Percentiles rank a stretch among this genome's conserved stretches.
phyloP scores from a whole-genome alignment of 2,113 vertebrate species.

The Corydoras sp. region DNA sequence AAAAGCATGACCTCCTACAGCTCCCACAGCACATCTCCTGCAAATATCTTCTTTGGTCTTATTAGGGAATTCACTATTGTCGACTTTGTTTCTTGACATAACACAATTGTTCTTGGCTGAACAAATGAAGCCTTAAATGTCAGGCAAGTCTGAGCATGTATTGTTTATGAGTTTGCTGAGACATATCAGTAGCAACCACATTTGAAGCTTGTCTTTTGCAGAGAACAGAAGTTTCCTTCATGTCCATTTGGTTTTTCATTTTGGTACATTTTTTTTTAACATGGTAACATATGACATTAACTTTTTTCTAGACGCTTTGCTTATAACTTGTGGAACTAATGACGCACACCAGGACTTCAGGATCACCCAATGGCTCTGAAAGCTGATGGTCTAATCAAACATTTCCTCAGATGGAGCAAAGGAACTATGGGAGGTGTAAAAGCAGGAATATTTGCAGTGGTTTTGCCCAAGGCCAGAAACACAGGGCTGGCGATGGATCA shows the following conservation, averaged over 20 bases:
- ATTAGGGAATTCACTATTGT: no score
- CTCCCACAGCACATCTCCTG: no score
- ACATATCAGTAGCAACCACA: constrained; percentile 30
- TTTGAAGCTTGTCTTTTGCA: constrained; percentile 29
- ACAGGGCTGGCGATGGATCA: background rate
- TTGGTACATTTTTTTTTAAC: background rate
- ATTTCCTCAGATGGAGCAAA: constrained; percentile 38
- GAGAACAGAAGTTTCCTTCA: background rate
- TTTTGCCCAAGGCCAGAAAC: background rate
- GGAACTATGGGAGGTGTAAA: constrained; percentile 38
- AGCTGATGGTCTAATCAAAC: constrained; percentile 48
- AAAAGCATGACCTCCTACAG: no score
- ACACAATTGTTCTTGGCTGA: no score
- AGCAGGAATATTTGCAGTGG: constrained; percentile 7
- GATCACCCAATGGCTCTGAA: constrained; percentile 53
- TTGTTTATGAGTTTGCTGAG: constrained; percentile 49
- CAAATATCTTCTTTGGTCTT: no score
- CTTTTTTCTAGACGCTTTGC: constrained; percentile 24
- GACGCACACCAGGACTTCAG: constrained; percentile 15
- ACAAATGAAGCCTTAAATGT: constrained; percentile 14
- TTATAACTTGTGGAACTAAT: constrained; percentile 21
- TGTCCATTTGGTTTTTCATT: background rate
- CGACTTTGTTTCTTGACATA: no score
- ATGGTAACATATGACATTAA: background rate
- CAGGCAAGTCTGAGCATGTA: constrained; percentile 51